phyloP scores from a whole-genome alignment of 2,797 vertebrate genomes.

The Pantherophis vulpinus region DNA sequence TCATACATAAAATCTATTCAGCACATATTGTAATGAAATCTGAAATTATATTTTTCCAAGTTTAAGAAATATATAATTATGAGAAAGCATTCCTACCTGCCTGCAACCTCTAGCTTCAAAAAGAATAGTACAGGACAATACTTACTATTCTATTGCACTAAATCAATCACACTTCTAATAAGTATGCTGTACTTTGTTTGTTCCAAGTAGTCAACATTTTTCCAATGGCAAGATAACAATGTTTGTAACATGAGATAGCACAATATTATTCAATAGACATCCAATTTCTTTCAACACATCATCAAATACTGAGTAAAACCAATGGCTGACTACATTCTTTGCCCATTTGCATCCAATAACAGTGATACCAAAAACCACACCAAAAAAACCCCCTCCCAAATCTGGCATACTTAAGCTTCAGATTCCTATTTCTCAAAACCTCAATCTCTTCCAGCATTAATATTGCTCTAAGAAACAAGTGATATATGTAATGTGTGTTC shows the following conservation, averaged over 20 bases:
- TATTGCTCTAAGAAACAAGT: conserved; percentile 67
- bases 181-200: not conserved
- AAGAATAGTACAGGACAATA: not conserved
- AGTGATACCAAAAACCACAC: conserved; percentile 30
- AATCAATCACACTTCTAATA: not conserved
- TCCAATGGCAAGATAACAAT: not conserved
- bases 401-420: conserved; percentile 45
- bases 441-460: conserved; percentile 58
- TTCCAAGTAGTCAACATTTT: not conserved
- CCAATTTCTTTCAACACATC: conserved; percentile 61
- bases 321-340: conserved; percentile 39
- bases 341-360: conserved; percentile 42
- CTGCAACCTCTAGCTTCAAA: not conserved
- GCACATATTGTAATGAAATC: not conserved
- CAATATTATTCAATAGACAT: conserved; percentile 50
- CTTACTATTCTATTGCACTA: not conserved
- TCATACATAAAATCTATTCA: not conserved
- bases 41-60: not conserved
- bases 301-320: conserved; percentile 64
- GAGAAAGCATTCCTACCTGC: not conserved
- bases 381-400: not conserved
- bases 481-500: conserved; percentile 60
- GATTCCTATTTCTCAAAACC: conserved; percentile 54
- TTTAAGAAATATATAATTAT: not conserved
- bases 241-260: conserved; percentile 40